Conservation (phyloP, 2,113 vertebrate species). For the Chauna torquata region DNA sequence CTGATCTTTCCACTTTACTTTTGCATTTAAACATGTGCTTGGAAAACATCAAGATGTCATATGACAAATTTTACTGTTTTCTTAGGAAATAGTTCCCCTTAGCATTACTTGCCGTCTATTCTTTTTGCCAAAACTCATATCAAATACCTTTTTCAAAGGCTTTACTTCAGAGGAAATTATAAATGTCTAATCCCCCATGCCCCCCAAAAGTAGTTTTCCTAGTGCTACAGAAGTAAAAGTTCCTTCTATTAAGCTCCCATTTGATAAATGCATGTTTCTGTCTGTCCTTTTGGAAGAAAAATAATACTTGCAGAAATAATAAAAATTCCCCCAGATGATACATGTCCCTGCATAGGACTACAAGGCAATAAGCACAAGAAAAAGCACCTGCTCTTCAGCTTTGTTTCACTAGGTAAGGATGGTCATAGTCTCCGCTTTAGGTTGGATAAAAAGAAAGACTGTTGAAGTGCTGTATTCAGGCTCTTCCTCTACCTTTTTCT, state of each 20-base stretch:
- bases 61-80: neutral
- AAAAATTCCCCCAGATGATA: neutral
- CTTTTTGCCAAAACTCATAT: neutral
- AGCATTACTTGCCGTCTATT: neutral
- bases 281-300: neutral
- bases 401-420: neutral
- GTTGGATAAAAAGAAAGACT: neutral
- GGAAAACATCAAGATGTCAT: slow-evolving; percentile 11
- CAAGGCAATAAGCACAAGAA: neutral
- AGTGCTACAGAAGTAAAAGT: neutral
- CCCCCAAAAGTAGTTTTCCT: neutral
- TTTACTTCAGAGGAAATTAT: neutral
- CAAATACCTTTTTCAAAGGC: neutral
- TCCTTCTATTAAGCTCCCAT: neutral
- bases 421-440: neutral
- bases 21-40: neutral
- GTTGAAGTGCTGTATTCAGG: neutral
- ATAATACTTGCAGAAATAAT: neutral
- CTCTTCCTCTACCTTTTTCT: neutral
- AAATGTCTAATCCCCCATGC: neutral
- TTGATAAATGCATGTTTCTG: neutral
- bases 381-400: rapidly evolving
- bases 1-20: slow-evolving; percentile 1
- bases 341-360: neutral
- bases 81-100: neutral